These are phyloP conservation scores for Rynchops niger DNA, from an alignment of 2,113 vertebrate genomes.

Conservation along the genomic window DNA sequence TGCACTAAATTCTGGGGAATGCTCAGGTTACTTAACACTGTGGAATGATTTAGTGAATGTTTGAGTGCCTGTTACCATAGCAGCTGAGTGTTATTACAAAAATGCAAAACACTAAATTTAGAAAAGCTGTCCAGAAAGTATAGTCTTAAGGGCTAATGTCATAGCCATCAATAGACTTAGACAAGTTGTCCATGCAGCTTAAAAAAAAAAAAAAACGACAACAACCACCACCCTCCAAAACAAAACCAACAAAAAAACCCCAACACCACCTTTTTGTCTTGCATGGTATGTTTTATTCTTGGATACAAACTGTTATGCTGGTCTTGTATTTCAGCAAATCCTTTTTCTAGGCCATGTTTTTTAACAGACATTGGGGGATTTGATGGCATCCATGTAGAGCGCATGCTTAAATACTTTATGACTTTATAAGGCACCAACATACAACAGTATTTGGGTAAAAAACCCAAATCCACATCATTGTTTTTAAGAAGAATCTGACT, in stretches of 20 bases:
- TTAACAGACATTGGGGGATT: neutral
- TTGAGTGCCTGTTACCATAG: neutral
- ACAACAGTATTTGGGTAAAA: neutral
- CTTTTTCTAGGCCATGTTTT: neutral
- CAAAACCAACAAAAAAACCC: neutral
- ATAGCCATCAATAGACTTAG: neutral
- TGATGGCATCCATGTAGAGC: neutral
- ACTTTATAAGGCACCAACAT: neutral
- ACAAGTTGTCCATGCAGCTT: neutral
- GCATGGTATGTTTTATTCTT: neutral
- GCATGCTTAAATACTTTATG: neutral
- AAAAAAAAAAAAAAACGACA: no score
- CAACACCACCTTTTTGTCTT: neutral
- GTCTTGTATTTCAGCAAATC: neutral
- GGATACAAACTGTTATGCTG: neutral
- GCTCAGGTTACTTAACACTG: neutral
- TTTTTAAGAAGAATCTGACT: neutral
- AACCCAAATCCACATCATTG: accelerated
- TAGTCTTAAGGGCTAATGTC: neutral
- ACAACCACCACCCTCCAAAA: no score
- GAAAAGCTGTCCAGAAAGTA: neutral
- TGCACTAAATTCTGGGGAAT: neutral
- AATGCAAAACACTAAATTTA: neutral
- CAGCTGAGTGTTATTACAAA: neutral
- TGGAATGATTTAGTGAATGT: neutral